A percentile compares a stretch with the other conserved stretches of the same genome.
phyloP scores from a whole-genome alignment of 2,113 vertebrate species.

The Carettochelys insculpta region DNA sequence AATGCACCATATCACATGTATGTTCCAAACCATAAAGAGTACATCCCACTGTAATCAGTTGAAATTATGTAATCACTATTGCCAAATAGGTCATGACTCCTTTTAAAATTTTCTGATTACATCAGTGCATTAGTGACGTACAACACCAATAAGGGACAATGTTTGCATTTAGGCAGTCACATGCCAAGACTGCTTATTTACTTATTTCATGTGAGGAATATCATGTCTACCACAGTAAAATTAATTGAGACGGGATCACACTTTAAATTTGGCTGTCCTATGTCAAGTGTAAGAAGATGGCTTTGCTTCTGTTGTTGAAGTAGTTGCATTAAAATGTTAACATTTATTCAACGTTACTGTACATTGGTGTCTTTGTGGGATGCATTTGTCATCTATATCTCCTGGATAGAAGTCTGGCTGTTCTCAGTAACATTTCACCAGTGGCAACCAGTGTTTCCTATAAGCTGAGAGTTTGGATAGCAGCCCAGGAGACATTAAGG shows the following conservation, averaged over 20 bases:
- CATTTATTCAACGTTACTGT: too few species aligned
- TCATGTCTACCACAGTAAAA: neutral
- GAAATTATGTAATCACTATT: neutral
- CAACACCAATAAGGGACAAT: neutral
- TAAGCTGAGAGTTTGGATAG: too few species aligned
- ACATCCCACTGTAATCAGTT: neutral
- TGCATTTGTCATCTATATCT: neutral
- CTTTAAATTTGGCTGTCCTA: neutral
- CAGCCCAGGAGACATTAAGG: too few species aligned
- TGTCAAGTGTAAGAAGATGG: accelerated
- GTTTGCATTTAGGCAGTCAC: neutral
- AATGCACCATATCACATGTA: neutral
- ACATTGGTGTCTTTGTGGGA: neutral
- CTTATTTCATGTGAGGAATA: neutral
- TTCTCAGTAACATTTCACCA: neutral
- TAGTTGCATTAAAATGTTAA: neutral
- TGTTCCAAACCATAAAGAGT: neutral
- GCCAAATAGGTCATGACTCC: neutral
- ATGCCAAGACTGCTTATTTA: neutral
- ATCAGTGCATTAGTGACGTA: accelerated
- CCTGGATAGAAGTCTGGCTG: neutral
- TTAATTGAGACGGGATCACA: neutral
- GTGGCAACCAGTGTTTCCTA: too few species aligned
- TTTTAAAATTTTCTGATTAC: neutral
- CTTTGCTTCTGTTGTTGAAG: neutral